Evolutionary conservation across 2,888 invertebrate genomes (phyloP).

Genomic region (Deilephila elpenor): DNA sequence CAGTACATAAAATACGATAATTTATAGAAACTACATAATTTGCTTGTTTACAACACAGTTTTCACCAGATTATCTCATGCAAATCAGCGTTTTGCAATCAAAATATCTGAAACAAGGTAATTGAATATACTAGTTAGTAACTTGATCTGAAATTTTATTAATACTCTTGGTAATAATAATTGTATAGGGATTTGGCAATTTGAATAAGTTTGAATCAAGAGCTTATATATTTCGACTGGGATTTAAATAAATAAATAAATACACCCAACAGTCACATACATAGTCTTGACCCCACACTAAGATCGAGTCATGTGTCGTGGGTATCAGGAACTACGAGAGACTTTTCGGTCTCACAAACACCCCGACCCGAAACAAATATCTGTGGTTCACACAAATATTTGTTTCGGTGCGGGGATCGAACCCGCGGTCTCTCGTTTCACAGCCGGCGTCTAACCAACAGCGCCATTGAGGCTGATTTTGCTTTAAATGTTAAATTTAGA

Average conservation of each 20-base stretch:
- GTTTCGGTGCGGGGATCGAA: no score
- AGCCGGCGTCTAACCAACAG: no score
- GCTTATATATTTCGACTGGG: not conserved
- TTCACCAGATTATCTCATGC: not conserved
- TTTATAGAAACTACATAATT: not conserved
- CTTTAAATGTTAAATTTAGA: not conserved
- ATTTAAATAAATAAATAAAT: no score
- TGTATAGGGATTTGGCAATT: not conserved
- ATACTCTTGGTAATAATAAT: not conserved
- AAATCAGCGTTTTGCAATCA: conserved; percentile 16
- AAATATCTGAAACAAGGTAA: conserved; percentile 11
- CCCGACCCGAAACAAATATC: no score
- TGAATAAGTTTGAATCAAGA: not conserved
- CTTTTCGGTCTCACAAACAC: no score
- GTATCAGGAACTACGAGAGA: no score
- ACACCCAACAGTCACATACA: no score
- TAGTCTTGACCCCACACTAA: no score
- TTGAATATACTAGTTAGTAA: conserved; percentile 11
- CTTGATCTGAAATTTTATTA: conserved; percentile 14
- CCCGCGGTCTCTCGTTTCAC: no score
- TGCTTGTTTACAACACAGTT: not conserved
- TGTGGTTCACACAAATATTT: no score
- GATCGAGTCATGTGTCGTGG: no score
- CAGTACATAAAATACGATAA: not conserved
- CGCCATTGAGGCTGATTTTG: no score